Evolutionary conservation across 2,797 vertebrate genomes (phyloP).

Genomic region (Zonotrichia albicollis): DNA sequence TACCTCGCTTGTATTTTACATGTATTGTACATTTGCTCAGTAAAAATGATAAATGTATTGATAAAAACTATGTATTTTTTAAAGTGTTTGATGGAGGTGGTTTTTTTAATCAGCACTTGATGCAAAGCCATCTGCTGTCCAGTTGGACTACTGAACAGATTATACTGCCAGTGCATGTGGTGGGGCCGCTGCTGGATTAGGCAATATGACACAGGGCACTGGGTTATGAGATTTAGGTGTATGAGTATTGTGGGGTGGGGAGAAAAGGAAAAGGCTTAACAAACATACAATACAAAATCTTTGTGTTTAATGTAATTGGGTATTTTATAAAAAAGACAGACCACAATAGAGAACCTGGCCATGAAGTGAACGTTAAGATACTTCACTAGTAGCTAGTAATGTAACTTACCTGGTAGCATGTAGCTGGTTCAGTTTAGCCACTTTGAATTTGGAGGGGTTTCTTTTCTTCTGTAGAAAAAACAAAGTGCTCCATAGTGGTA

Average conservation of each 20-base stretch:
- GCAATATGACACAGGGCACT: slow-evolving; percentile 5
- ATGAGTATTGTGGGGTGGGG: background rate
- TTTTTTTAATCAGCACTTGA: slow-evolving; percentile 21
- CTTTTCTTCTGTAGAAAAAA: background rate
- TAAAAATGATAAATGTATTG: background rate
- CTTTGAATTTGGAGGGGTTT: background rate
- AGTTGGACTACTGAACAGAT: slow-evolving; percentile 46
- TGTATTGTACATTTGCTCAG: background rate
- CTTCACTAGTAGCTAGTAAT: background rate
- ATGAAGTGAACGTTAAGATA: background rate
- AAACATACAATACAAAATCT: background rate
- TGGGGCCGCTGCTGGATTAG: slow-evolving; percentile 42
- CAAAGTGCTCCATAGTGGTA: background rate
- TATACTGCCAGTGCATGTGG: background rate
- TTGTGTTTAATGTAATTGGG: background rate
- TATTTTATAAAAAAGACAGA: background rate
- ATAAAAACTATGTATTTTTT: background rate
- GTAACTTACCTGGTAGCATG: accelerated
- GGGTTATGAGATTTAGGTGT: background rate
- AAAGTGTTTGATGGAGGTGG: background rate
- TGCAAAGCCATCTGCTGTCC: slow-evolving; percentile 64
- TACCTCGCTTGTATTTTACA: background rate
- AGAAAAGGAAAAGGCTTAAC: background rate
- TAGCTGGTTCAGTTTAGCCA: background rate
- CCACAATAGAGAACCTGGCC: background rate